Evolutionary conservation across 2,113 vertebrate species (phyloP), one percentile per base, ranked within the genome.

Genomic region (Malurus cyaneus): DNA sequence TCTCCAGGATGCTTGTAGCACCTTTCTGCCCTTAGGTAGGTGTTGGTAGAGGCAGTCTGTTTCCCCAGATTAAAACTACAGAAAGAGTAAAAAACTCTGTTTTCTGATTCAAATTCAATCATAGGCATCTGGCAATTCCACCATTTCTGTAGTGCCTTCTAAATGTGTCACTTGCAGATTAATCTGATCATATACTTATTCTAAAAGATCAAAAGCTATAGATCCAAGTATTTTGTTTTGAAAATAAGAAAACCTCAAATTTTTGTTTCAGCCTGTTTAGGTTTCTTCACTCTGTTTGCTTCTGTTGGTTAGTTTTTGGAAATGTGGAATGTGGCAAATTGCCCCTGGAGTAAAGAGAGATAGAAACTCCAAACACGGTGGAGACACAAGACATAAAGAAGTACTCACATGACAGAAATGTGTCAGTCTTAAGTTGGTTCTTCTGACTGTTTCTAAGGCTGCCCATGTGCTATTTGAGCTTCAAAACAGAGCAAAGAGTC

Each of bases 401-500:
- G 6, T 28, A 47, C 41, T 41, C 59, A 29, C 21, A 5, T 32
- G 41, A 83, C 8, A 46, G 78, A 80, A 92, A 39, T 5, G 15
- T 17, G 47, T 53, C 69, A 87, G 50, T 56, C 78, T 92, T 59
- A 41, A 91, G 78, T n/a, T 82, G 66, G 60, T 80, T 93, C 72
- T 94, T 81, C 77, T 44, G 70, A 82, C 42, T 54, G 20, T 64
- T 89, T 34, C 78, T 72, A 74, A 88, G 73, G 46, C 78, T 59
- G 74, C 23, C 88, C 60, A 67, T 11, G 50, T 88, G 80, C 64
- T 92, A 44, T 74, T 44, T 28, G 41, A 83, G 80, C 80, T 93
- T 73, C 65, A 95, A 96, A 94, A 85, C 15, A 76, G 4, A 25
- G 64, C 80, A 93, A 66, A 80, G 67, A 32, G 67, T 69, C 64